These are phyloP conservation scores for Volucella zonaria DNA, from an alignment of 2,888 invertebrate species.

Conservation along the genomic window DNA sequence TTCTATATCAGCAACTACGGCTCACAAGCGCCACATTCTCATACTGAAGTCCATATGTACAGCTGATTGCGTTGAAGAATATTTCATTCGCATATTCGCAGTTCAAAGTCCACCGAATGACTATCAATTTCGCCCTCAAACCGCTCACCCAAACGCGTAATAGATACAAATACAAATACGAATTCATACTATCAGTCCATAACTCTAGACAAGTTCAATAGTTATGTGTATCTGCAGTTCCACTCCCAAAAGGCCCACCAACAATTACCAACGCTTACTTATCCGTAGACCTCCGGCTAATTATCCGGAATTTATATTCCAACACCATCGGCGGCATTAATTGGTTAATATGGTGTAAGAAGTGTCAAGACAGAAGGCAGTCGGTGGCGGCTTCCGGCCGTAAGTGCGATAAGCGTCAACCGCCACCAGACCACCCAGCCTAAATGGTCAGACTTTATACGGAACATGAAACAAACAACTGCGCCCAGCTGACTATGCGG, in stretches of 20 bases:
- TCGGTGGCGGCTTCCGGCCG: constrained; percentile 65
- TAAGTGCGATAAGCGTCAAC: constrained; percentile 57
- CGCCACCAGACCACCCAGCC: constrained; percentile 57
- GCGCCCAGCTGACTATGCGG: neutral
- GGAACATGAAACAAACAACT: constrained; percentile 29
- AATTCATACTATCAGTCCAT: constrained; percentile 9
- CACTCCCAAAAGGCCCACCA: constrained; percentile 15
- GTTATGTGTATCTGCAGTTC: constrained; percentile 11
- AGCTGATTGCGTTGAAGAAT: neutral
- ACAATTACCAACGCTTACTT: constrained; percentile 47
- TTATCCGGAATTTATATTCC: constrained; percentile 71
- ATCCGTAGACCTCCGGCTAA: constrained; percentile 43
- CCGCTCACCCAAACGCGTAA: constrained; percentile 1
- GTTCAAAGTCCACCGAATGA: constrained; percentile 27
- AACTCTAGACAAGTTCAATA: constrained; percentile 39
- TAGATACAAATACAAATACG: constrained; percentile 18
- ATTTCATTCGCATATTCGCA: neutral
- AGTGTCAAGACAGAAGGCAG: constrained; percentile 66
- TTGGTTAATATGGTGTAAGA: constrained; percentile 73
- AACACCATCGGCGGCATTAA: constrained; percentile 69
- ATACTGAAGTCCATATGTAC: neutral
- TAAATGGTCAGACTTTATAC: constrained; percentile 47
- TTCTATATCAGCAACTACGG: neutral
- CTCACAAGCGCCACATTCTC: constrained; percentile 2
- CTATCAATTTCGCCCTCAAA: constrained; percentile 1